Base-by-base conservation (phyloP, 2,113 vertebrate species). In the Podiceps cristatus region DNA sequence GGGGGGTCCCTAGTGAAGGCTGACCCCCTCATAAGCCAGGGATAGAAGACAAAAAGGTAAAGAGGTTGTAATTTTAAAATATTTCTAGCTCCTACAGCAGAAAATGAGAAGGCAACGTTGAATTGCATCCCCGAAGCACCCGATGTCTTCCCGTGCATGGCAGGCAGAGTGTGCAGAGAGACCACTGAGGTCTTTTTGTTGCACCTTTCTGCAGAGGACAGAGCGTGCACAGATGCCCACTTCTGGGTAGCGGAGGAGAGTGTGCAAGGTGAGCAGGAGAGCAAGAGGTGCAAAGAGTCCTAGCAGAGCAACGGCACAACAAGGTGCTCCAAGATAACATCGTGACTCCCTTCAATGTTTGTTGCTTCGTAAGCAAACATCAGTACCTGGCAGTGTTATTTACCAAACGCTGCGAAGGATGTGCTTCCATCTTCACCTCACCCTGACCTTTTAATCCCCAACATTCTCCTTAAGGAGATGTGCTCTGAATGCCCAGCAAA, bases 401-500 rank as follows among this genome's bases (percentile, higher is more conserved):
- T 40, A 13, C 60, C 60, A 42, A 40, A 33, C 15, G 2, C 25
- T 17, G 42, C 1, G 9, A 58, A 58, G 45, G 44, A 82, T 33
- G 37, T 40, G 60, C 80, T 78, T 89, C 89, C 6, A 2, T 94
- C 56, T 75, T 90, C 69, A 81, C 52, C 12, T 91, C 76, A 47
- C 5, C 40, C 66, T 0, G 24, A 78, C 68, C 86, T 71, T 89
- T 94, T 87, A 84, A 89, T 89, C 72, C 77, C 23, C 11, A 8
- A 0, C 0, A 0, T 63, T 91, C n/a, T 71, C 50, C 66, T 64
- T 33, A 77, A 42, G 1, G 8, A 91, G 53, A 42, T 0, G 0
- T 81, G 80, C 27, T 63, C 56, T 5, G 73, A 93, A 74, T 84
- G 47, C 60, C 37, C 69, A 67, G 60, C 60, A 58, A 45, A 77